Evolutionary conservation across 2,888 invertebrate genomes (phyloP).

Genomic region (Hypomecis atomaria): DNA sequence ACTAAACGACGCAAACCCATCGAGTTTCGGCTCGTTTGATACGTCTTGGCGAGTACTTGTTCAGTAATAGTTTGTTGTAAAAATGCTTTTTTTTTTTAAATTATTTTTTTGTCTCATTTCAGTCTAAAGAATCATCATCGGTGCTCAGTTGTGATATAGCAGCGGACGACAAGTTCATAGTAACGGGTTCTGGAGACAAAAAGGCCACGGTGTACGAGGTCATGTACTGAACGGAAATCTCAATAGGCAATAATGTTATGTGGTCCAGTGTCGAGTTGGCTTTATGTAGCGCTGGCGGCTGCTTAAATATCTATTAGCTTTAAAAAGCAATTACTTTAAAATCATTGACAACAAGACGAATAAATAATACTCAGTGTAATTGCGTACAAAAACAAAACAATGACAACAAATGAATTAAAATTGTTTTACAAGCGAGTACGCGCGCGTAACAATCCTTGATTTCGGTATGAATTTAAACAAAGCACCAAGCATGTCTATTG

Average conservation of each 20-base stretch:
- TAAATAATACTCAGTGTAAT: too few species aligned
- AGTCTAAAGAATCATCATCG: constrained; percentile 98
- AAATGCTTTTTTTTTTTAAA: too few species aligned
- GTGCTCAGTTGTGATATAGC: constrained; percentile 99
- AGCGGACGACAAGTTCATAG: constrained; percentile 98
- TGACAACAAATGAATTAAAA: too few species aligned
- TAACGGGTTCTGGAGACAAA: constrained; percentile 99
- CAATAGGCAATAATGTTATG: constrained; percentile 54
- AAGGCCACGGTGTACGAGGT: constrained; percentile 99
- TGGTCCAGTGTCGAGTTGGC: constrained; percentile 57
- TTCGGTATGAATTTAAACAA: too few species aligned
- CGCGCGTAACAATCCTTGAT: too few species aligned
- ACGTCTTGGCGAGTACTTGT: too few species aligned
- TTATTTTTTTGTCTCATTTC: constrained; percentile 71
- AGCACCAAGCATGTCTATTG: too few species aligned
- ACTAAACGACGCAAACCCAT: too few species aligned
- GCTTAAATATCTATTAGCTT: constrained; percentile 27
- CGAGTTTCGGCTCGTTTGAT: too few species aligned
- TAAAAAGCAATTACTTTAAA: constrained; percentile 14
- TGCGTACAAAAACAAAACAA: too few species aligned
- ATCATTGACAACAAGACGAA: background rate
- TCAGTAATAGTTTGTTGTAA: too few species aligned
- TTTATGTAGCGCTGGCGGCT: constrained; percentile 50
- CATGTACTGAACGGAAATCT: constrained; percentile 86
- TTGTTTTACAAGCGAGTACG: too few species aligned